A percentile compares a stretch with the other conserved stretches of the same genome.
Evolutionary conservation across 2,797 vertebrate genomes (phyloP).

Genomic region (Australoheros facetus): DNA sequence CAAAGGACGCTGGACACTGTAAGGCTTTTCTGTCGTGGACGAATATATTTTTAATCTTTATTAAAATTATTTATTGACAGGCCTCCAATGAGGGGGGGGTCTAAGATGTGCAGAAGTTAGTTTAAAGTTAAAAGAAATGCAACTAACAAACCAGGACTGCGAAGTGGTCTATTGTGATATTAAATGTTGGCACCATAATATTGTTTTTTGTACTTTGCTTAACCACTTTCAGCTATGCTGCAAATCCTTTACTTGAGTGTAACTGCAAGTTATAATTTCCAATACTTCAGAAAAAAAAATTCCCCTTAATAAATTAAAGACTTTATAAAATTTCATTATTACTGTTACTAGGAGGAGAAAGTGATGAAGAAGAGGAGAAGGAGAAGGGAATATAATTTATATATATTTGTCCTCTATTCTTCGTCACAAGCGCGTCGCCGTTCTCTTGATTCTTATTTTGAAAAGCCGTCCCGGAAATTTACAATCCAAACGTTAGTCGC

Average conservation of each 20-base stretch:
- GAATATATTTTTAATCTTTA: background rate
- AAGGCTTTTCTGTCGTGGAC: background rate
- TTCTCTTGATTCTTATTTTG: constrained; percentile 52
- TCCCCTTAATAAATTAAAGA: too few relatives aligned
- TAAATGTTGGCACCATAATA: background rate
- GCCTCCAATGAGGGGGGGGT: background rate
- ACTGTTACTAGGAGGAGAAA: background rate
- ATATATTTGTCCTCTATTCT: background rate
- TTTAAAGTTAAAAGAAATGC: background rate
- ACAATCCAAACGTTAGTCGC: constrained; percentile 1
- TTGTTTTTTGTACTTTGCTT: background rate
- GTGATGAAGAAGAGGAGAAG: background rate
- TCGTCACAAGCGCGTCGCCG: background rate
- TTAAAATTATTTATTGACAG: background rate
- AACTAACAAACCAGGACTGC: background rate
- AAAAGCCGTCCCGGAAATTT: constrained; percentile 60
- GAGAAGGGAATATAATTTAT: background rate
- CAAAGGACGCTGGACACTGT: background rate
- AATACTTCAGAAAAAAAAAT: background rate
- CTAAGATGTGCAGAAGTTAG: background rate
- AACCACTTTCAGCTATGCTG: background rate
- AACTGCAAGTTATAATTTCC: background rate
- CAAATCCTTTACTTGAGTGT: background rate
- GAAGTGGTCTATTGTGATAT: background rate
- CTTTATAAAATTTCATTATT: background rate